phyloP scores from a whole-genome alignment of 2,113 vertebrate species.

The Labeo rohita region DNA sequence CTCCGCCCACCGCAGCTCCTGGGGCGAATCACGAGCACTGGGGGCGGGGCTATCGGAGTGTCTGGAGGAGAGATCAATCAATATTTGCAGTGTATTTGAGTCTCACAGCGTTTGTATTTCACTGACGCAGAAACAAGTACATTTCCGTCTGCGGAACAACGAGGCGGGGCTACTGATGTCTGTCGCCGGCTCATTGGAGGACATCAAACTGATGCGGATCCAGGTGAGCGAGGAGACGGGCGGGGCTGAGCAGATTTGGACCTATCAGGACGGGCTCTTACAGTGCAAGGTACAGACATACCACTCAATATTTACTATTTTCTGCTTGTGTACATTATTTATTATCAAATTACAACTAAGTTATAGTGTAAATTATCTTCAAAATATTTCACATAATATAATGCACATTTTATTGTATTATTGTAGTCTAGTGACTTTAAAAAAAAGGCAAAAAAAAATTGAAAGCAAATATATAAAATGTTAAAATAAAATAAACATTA shows the following conservation, averaged over 20 bases:
- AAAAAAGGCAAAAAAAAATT: too few species aligned
- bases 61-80: neutral
- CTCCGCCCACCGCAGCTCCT: neutral
- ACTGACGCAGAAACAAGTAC: constrained; percentile 80
- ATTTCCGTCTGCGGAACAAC: constrained; percentile 87
- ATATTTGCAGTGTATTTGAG: neutral
- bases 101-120: constrained; percentile 9
- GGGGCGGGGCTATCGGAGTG: neutral
- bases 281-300: constrained; percentile 79
- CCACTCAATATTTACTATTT: too few species aligned
- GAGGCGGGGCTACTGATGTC: constrained; percentile 84
- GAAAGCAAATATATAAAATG: too few species aligned
- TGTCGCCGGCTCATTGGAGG: constrained; percentile 85
- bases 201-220: constrained; percentile 87
- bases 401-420: too few species aligned
- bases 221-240: constrained; percentile 80
- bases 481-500: too few species aligned
- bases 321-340: neutral
- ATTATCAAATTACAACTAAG: neutral
- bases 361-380: neutral
- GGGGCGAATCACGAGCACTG: neutral
- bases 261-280: constrained; percentile 86
- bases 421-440: too few species aligned
- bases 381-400: too few species aligned
- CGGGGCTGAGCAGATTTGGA: constrained; percentile 88